A percentile compares a stretch with the other conserved stretches of the same genome.
Conservation (phyloP, 2,888 invertebrate genomes). For the Stenodema calcarata region DNA sequence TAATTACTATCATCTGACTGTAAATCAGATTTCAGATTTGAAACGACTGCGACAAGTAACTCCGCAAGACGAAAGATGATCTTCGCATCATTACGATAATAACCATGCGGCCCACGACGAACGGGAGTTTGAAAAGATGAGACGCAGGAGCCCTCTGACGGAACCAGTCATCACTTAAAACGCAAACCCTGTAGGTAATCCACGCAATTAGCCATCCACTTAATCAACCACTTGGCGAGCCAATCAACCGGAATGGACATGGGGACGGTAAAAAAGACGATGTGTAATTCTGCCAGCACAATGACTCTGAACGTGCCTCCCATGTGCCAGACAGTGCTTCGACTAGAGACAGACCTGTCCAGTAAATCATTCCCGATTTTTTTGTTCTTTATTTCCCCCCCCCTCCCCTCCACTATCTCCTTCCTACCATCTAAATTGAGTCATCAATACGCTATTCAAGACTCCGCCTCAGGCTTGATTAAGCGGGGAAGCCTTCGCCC, state of each 20-base stretch:
- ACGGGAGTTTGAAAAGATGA: not conserved
- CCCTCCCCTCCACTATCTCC: not conserved
- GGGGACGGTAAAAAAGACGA: not conserved
- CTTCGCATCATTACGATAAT: not conserved
- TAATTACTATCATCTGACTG: not conserved
- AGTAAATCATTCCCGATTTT: constrained; percentile 13
- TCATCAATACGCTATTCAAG: constrained; percentile 28
- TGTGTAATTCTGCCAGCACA: not conserved
- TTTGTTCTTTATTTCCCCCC: not conserved
- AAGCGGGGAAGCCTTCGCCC: not conserved
- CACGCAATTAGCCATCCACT: constrained; percentile 3
- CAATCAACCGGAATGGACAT: constrained; percentile 8
- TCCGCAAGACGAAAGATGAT: not conserved
- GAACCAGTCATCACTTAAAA: not conserved
- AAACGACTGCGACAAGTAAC: not conserved
- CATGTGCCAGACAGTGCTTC: not conserved
- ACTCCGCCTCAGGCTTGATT: constrained; percentile 16
- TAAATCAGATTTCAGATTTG: not conserved
- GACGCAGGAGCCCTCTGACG: not conserved
- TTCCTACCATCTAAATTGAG: constrained; percentile 11
- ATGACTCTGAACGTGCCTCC: not conserved
- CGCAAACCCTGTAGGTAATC: not conserved
- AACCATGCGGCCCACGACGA: not conserved
- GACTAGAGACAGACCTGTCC: not conserved
- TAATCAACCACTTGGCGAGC: constrained; percentile 21